A percentile compares a stretch with the other conserved stretches of the same genome.
phyloP scores from a whole-genome alignment of 2,888 invertebrate species.

The Trichogramma evanescens region DNA sequence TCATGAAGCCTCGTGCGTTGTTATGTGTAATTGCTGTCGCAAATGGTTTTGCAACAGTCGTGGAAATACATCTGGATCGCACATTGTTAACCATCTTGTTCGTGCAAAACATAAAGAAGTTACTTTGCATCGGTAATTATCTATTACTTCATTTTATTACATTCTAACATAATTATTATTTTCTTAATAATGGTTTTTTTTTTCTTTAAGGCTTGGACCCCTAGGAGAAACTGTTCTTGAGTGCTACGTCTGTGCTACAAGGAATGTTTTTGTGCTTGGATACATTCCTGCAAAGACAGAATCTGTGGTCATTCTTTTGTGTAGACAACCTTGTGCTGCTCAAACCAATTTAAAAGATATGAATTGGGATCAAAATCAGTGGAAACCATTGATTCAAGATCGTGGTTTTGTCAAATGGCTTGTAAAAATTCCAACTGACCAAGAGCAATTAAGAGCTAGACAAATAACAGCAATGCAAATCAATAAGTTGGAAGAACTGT shows the following conservation, averaged over 20 bases:
- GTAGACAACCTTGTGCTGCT: constrained; percentile 96
- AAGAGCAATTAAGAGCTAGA: constrained; percentile 89
- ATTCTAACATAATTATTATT: neutral
- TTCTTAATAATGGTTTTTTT: constrained; percentile 1
- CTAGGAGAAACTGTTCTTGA: constrained; percentile 95
- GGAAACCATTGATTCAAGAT: constrained; percentile 97
- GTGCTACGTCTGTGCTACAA: constrained; percentile 97
- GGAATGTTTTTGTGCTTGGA: constrained; percentile 96
- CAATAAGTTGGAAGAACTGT: constrained; percentile 94
- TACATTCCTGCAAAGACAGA: constrained; percentile 99
- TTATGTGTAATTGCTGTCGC: constrained; percentile 96
- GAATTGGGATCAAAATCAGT: constrained; percentile 98
- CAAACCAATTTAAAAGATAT: constrained; percentile 96
- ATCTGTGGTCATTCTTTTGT: constrained; percentile 93
- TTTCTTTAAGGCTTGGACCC: constrained; percentile 73
- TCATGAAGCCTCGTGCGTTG: constrained; percentile 93
- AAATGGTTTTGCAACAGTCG: constrained; percentile 99
- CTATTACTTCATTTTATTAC: neutral
- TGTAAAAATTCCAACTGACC: constrained; percentile 94
- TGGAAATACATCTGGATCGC: constrained; percentile 95
- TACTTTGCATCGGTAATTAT: constrained; percentile 66
- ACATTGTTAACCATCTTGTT: constrained; percentile 97
- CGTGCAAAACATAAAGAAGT: constrained; percentile 99
- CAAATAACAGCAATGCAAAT: constrained; percentile 97
- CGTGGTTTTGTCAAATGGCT: constrained; percentile 95